These are phyloP conservation scores for Antechinus stuartii DNA, from an alignment of 2,113 vertebrate genomes.

Conservation along the genomic window DNA sequence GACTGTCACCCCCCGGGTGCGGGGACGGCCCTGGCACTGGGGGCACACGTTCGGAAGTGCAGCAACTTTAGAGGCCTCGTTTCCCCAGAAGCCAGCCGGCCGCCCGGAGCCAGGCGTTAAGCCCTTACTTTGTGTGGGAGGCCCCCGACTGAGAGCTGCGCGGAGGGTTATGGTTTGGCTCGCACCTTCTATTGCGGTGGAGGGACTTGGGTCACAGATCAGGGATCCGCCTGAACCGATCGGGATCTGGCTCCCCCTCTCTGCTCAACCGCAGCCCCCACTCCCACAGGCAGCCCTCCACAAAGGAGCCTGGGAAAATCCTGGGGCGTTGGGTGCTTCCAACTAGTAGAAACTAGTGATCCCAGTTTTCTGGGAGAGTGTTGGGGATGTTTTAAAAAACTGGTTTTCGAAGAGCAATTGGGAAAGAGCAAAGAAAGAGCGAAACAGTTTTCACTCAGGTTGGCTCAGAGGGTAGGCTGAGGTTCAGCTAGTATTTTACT, in stretches of 20 bases:
- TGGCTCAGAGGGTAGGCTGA: not conserved
- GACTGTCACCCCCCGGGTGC: constrained; percentile 68
- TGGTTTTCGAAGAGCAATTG: not conserved
- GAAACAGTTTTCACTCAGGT: not conserved
- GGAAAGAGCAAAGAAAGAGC: not conserved
- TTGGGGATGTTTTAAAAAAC: not conserved
- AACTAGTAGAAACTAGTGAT: not conserved
- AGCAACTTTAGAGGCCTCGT: not conserved
- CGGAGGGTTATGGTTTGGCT: not conserved
- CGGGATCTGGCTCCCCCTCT: not conserved
- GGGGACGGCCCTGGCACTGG: constrained; percentile 48
- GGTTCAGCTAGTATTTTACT: not conserved
- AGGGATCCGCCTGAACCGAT: not conserved
- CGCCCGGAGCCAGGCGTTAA: not conserved
- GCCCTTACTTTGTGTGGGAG: not conserved
- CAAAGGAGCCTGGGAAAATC: not conserved
- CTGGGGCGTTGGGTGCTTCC: not conserved
- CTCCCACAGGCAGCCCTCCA: too few species aligned
- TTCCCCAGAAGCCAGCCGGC: not conserved
- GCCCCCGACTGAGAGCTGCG: not conserved
- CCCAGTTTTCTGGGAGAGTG: not conserved
- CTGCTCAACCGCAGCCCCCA: not conserved
- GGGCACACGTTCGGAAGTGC: not conserved
- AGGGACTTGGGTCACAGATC: not conserved
- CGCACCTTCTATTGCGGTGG: not conserved